These are phyloP conservation scores for Isaurus tuberculatus DNA, from an alignment of 92 coral and sea anemone genomes.

Conservation along the genomic window DNA sequence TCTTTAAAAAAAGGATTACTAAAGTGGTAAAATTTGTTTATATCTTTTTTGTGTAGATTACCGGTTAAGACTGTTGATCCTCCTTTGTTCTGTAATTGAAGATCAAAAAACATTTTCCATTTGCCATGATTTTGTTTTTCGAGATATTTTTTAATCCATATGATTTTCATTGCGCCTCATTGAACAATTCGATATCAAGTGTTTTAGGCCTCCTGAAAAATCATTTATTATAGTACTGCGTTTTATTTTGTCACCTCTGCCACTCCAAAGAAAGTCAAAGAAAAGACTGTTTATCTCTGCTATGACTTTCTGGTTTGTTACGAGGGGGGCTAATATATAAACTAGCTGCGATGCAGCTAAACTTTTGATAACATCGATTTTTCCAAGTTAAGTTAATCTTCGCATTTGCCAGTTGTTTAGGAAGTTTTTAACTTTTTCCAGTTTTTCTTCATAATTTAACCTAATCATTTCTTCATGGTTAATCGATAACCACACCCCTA, in stretches of 20 bases:
- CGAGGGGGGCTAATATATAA: conserved; percentile 25
- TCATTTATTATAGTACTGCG: conserved; percentile 32
- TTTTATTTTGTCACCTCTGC: conserved; percentile 55
- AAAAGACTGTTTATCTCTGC: conserved; percentile 32
- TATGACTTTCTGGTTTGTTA: conserved; percentile 8
- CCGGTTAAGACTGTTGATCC: conserved; percentile 19
- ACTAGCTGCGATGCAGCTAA: too few species aligned
- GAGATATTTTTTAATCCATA: conserved; percentile 56
- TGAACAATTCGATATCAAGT: conserved; percentile 51
- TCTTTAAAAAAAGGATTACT: background rate
- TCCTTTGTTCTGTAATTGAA: conserved; percentile 16
- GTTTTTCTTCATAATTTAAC: conserved; percentile 23
- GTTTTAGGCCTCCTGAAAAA: conserved; percentile 32
- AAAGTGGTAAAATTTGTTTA: conserved; percentile 11
- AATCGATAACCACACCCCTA: too few species aligned
- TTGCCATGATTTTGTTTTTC: conserved; percentile 47
- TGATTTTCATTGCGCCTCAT: conserved; percentile 47
- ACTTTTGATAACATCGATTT: conserved; percentile 54
- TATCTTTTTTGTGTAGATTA: conserved; percentile 33
- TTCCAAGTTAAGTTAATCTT: conserved; percentile 34
- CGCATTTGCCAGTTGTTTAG: conserved; percentile 57
- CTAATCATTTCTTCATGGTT: conserved; percentile 19
- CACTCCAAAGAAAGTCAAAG: too few species aligned
- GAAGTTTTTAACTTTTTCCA: conserved; percentile 38
- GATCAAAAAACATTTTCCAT: conserved; percentile 1